Conservation (phyloP, 2,113 vertebrate species). For the Phalacrocorax carbo region DNA sequence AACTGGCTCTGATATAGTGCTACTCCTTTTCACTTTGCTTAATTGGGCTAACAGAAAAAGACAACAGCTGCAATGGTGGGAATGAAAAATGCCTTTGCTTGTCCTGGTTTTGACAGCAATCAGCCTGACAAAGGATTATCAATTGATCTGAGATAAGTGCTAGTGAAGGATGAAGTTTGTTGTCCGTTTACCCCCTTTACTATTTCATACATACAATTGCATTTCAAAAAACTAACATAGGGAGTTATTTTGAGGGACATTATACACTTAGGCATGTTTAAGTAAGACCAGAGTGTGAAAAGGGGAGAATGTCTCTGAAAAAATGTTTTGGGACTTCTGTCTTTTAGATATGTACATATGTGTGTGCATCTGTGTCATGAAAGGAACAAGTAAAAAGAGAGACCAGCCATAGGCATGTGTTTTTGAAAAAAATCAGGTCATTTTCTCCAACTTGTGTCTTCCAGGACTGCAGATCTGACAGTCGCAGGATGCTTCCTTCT, state of each 20-base stretch:
- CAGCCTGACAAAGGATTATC: constrained; percentile 35
- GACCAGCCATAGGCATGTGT: neutral
- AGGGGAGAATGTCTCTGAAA: neutral
- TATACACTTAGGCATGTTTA: neutral
- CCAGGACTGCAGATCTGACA: neutral
- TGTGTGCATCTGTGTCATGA: accelerated
- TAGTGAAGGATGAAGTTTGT: neutral
- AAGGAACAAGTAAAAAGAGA: neutral
- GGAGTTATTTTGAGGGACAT: neutral
- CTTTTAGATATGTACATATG: neutral
- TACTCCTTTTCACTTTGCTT: constrained; percentile 46
- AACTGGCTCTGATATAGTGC: constrained; percentile 14
- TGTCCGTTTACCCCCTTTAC: neutral
- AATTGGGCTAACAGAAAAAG: constrained; percentile 62
- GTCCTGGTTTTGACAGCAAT: constrained; percentile 45
- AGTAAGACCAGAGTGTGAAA: neutral
- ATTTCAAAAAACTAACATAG: neutral
- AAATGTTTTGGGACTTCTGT: neutral
- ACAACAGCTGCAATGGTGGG: constrained; percentile 52
- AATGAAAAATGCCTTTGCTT: constrained; percentile 47
- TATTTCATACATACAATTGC: neutral
- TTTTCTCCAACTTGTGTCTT: neutral
- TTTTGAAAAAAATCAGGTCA: neutral
- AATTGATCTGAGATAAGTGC: constrained; percentile 9
- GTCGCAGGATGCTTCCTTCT: constrained; percentile 9